Evolutionary conservation across 1,140 invertebrate species (phyloP).

Genomic region (Chrysomallon squamiferum): DNA sequence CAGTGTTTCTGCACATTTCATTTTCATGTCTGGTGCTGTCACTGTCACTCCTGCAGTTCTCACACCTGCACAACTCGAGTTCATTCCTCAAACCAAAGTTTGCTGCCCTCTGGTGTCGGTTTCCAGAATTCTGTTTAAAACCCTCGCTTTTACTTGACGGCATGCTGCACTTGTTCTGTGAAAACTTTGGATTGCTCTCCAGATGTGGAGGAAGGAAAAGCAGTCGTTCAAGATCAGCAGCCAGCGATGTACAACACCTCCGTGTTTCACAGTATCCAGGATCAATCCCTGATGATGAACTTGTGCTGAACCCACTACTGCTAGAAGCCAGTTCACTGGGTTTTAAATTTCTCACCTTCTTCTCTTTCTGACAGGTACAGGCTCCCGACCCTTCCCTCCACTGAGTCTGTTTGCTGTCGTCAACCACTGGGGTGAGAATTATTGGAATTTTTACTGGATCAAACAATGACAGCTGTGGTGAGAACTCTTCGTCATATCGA

Average conservation of each 20-base stretch:
- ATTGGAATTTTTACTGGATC: slow-evolving; percentile 41
- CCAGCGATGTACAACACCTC: slow-evolving; percentile 15
- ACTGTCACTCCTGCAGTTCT: too few species aligned
- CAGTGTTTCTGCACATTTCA: too few species aligned
- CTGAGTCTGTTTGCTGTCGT: slow-evolving; percentile 12
- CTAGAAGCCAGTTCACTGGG: slow-evolving; percentile 34
- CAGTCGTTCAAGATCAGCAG: slow-evolving; percentile 47
- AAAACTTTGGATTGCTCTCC: slow-evolving; percentile 28
- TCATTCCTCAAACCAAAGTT: too few species aligned
- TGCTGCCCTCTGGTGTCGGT: too few species aligned
- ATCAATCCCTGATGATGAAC: slow-evolving; percentile 50
- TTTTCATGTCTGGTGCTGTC: too few species aligned
- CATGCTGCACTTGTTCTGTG: slow-evolving; percentile 7
- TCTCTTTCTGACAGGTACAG: slow-evolving; percentile 7
- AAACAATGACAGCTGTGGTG: slow-evolving; percentile 29
- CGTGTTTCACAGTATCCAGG: slow-evolving; percentile 43
- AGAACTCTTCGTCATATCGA: slow-evolving; percentile 1
- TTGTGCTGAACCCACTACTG: slow-evolving; percentile 42
- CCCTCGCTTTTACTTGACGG: slow-evolving; percentile 11
- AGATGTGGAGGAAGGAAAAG: slow-evolving; percentile 54
- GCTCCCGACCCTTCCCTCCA: neutral
- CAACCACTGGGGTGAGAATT: slow-evolving; percentile 27
- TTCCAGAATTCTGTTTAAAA: slow-evolving; percentile 1
- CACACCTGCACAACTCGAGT: too few species aligned
- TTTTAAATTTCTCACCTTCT: neutral